These are phyloP conservation scores for Anableps anableps DNA, from an alignment of 2,797 vertebrate genomes.

Conservation along the genomic window DNA sequence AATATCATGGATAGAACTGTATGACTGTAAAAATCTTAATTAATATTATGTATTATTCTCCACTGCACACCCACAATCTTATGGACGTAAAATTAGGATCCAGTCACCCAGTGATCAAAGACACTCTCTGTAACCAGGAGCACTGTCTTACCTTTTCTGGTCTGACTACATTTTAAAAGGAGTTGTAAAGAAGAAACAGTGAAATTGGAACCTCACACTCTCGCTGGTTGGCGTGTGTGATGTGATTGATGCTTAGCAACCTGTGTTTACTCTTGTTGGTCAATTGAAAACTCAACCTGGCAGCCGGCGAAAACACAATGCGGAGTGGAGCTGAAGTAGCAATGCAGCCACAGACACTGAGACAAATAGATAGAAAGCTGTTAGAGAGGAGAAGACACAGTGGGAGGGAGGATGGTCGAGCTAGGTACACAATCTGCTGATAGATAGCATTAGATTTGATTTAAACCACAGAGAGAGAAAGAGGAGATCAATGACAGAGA, in stretches of 20 bases:
- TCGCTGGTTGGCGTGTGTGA: constrained; percentile 59
- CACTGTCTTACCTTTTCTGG: constrained; percentile 50
- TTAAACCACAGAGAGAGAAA: constrained; percentile 44
- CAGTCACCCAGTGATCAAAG: constrained; percentile 25
- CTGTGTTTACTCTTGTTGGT: constrained; percentile 78
- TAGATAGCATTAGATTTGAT: constrained; percentile 68
- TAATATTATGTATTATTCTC: neutral
- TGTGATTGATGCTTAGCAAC: constrained; percentile 79
- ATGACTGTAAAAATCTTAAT: neutral
- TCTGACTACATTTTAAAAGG: constrained; percentile 57
- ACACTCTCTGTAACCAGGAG: constrained; percentile 22
- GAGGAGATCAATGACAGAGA: constrained; percentile 8
- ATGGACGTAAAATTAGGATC: constrained; percentile 24
- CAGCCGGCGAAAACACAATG: constrained; percentile 69
- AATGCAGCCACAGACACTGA: constrained; percentile 74
- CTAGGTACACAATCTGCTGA: constrained; percentile 41
- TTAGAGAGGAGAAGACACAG: constrained; percentile 67
- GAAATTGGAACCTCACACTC: constrained; percentile 69
- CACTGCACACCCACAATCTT: constrained; percentile 17
- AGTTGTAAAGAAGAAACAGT: constrained; percentile 41
- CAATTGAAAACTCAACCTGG: constrained; percentile 76
- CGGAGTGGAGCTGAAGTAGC: constrained; percentile 74
- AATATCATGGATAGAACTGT: neutral
- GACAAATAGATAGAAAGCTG: constrained; percentile 80
- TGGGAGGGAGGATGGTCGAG: constrained; percentile 33